Conservation (phyloP, 2,888 invertebrate genomes). For the Lochmaea capreae region DNA sequence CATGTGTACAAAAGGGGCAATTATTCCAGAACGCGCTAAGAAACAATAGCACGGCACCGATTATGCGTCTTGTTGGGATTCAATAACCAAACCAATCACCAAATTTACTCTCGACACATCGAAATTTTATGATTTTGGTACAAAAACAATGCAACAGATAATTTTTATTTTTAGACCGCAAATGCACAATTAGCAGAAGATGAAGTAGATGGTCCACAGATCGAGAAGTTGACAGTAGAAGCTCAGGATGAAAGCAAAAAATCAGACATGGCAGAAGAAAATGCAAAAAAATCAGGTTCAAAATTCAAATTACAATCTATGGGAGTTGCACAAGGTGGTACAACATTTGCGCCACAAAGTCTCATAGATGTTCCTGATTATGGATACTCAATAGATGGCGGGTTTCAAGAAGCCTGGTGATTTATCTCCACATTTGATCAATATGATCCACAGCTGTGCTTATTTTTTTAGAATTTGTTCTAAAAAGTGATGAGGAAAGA, state of each 20-base stretch:
- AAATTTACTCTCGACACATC: too few species aligned
- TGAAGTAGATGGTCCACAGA: background rate
- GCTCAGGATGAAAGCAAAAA: background rate
- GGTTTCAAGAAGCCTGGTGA: conserved; percentile 37
- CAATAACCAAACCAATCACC: too few species aligned
- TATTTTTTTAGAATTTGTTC: too few species aligned
- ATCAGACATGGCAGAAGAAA: background rate
- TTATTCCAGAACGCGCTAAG: too few species aligned
- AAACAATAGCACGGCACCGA: too few species aligned
- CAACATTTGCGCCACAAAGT: conserved; percentile 25
- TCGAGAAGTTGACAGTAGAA: background rate
- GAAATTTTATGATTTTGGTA: background rate
- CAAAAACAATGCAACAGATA: background rate
- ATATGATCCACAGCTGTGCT: background rate
- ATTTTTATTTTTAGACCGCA: background rate
- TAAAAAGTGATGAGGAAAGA: too few species aligned
- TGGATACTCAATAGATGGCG: conserved; percentile 38
- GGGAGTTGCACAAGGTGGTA: background rate
- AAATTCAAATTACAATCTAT: background rate
- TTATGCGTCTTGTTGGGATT: too few species aligned
- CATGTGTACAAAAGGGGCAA: too few species aligned
- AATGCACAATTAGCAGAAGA: background rate
- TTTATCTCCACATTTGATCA: background rate
- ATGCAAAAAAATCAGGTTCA: background rate
- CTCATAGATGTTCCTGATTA: conserved; percentile 43